phyloP scores from a whole-genome alignment of 2,797 vertebrate genomes.

The Pseudocheirus occidentalis region DNA sequence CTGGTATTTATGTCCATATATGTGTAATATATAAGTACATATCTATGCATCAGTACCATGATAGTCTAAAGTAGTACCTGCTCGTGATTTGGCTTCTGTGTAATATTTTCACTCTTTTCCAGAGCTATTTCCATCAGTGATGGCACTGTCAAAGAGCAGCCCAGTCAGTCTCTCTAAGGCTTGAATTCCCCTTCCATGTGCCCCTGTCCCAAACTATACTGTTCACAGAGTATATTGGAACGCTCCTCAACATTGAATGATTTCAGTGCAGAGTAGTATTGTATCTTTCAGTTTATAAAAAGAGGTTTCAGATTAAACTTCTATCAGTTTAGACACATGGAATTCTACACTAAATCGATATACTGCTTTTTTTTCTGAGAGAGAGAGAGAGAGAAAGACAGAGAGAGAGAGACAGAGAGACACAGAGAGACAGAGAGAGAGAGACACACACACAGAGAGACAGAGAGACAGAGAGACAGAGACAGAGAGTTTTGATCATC shows the following conservation, averaged over 20 bases:
- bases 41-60: neutral
- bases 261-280: slow-evolving; percentile 17
- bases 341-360: slow-evolving; percentile 81
- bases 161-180: neutral
- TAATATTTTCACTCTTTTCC: neutral
- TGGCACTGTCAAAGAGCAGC: neutral
- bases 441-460: too few relatives aligned
- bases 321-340: slow-evolving; percentile 65
- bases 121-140: neutral
- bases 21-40: neutral
- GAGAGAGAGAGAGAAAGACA: too few relatives aligned
- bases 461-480: too few relatives aligned
- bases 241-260: neutral
- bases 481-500: too few relatives aligned
- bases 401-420: too few relatives aligned
- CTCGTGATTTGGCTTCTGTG: neutral
- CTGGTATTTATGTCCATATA: neutral
- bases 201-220: neutral
- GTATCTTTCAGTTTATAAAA: slow-evolving; percentile 38
- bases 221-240: neutral
- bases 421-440: too few relatives aligned
- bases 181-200: neutral
- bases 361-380: slow-evolving; percentile 69
- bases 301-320: neutral
- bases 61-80: neutral